Conservation (phyloP, 2,113 vertebrate species). For the Coptodon bakossiorum region DNA sequence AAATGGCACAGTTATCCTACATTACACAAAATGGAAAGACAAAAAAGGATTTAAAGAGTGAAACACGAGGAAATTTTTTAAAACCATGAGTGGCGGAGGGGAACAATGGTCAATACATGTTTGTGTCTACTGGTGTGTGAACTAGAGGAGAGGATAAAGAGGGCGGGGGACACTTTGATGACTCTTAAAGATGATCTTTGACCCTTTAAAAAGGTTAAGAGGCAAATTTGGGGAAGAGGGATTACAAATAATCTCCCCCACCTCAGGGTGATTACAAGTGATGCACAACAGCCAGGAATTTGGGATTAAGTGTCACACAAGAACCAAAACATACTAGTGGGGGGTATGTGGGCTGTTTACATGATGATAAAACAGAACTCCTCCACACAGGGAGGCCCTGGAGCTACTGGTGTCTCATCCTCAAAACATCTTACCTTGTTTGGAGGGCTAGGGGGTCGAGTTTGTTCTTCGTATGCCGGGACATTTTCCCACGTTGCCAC, state of each 20-base stretch:
- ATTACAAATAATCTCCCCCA: constrained; percentile 37
- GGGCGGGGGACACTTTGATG: constrained; percentile 39
- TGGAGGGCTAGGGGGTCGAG: constrained; percentile 53
- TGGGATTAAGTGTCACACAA: neutral
- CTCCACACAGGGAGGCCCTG: neutral
- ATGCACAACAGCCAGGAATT: constrained; percentile 45
- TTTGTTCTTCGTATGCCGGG: constrained; percentile 79
- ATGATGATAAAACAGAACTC: neutral
- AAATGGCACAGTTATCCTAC: neutral
- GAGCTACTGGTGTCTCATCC: too few species aligned
- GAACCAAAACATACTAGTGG: neutral
- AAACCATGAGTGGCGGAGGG: neutral
- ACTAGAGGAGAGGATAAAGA: constrained; percentile 19
- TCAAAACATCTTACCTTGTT: constrained; percentile 68
- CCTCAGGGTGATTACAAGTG: constrained; percentile 22
- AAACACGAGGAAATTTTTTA: neutral
- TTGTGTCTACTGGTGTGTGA: constrained; percentile 32
- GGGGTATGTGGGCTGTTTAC: neutral
- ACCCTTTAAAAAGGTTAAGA: constrained; percentile 51
- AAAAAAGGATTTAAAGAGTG: neutral
- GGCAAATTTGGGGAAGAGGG: constrained; percentile 40
- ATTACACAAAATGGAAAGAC: neutral
- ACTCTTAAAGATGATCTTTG: constrained; percentile 60
- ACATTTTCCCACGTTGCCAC: constrained; percentile 91
- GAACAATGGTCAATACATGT: neutral